Evolutionary conservation across 2,797 vertebrate genomes (phyloP), one percentile per base, ranked within the genome.

Genomic region (Carduelis carduelis): DNA sequence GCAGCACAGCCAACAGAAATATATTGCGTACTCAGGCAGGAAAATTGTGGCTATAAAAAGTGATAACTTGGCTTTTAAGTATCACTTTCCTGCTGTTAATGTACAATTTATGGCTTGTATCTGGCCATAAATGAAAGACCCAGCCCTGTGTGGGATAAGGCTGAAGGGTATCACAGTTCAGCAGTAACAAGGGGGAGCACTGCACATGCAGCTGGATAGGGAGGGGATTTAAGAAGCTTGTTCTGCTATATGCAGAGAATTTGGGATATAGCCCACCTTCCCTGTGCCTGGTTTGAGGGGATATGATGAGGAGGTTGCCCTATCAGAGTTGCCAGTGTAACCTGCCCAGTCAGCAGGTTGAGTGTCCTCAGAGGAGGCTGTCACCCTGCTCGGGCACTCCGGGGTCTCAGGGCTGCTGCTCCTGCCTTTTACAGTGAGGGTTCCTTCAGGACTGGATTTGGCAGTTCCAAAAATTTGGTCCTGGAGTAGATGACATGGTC

Each of bases 311-410:
- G 50, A 70, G 22, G 9, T 0, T 74, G 16, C 41, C 41, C 41
- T 8, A 41, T 18, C 41, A 41, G 16, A 41, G 41, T 41, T 41
- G 74, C 34, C 61, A 53, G 19, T 1, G 8, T 61, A 57, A 61
- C 35, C 63, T 85, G 66, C 47, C 55, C 6, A 32, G 79, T 68
- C 79, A 81, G 53, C 2, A 5, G 8, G 20, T 3, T 75, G 41
- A 28, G 70, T 9, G 8, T 61, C 78, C 66, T 47, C 61, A 49
- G 47, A 57, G 57, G 39, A 84, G 43, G 11, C 34, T 37, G 11
- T 77, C 3, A 4, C 85, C 44, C 63, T 0, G 6, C 44, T 43
- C 1, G 0, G 66, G 35, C 27, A 30, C 16, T 16, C 35, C 0
- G 1, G 34, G 50, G 43, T 60, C 47, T 34, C 47, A 8, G 52